Conservation (phyloP, 2,888 invertebrate genomes). For the Cryptocephalus primarius region DNA sequence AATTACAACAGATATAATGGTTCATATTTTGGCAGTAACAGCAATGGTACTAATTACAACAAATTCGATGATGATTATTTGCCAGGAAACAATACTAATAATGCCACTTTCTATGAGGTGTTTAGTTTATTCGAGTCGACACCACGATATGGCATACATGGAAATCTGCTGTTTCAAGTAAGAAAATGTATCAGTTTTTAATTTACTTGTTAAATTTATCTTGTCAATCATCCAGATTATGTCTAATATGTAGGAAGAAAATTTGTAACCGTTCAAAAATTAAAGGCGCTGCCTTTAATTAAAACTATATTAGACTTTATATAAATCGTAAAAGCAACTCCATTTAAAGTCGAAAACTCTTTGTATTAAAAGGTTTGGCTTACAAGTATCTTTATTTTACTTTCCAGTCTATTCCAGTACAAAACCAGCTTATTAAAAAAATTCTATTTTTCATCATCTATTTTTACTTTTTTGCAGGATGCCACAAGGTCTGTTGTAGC, state of each 20-base stretch:
- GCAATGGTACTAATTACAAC: background rate
- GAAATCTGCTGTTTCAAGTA: conserved; percentile 73
- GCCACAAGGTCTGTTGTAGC: conserved; percentile 53
- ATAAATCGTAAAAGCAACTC: no score
- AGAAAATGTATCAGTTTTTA: conserved; percentile 1
- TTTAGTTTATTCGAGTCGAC: conserved; percentile 68
- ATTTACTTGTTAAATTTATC: no score
- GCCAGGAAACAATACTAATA: conserved; percentile 16
- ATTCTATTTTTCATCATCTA: no score
- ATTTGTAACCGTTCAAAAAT: no score
- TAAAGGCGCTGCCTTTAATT: no score
- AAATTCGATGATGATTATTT: conserved; percentile 4
- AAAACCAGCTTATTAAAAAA: no score
- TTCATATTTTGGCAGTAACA: conserved; percentile 5
- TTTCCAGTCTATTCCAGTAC: no score
- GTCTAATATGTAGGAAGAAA: background rate
- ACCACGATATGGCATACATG: conserved; percentile 52
- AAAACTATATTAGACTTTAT: no score
- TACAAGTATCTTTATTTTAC: no score
- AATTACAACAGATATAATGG: conserved; percentile 10
- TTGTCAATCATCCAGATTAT: background rate
- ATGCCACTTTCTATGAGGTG: conserved; percentile 40
- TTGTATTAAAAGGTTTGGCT: no score
- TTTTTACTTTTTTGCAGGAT: conserved; percentile 45
- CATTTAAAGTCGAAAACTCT: no score